Conservation (phyloP, 2,113 vertebrate genomes). For the Gasterosteus aculeatus region DNA sequence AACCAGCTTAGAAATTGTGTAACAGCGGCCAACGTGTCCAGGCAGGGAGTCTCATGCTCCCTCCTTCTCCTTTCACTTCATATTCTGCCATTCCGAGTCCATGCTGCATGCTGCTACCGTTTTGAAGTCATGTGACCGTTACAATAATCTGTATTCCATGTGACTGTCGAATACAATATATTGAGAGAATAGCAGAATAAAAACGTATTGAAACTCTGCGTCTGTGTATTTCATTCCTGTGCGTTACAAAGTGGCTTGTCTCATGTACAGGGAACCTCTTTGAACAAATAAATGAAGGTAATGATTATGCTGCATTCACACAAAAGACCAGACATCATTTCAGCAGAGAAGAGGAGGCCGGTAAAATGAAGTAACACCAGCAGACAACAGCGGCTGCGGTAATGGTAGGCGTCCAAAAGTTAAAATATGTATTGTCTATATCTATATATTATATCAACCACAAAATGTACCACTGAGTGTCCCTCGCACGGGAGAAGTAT, state of each 20-base stretch:
- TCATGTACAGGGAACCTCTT: background rate
- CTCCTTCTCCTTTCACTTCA: background rate
- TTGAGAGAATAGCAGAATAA: background rate
- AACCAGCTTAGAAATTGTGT: background rate
- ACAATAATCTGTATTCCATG: background rate
- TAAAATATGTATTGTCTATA: too few species aligned
- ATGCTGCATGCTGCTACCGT: background rate
- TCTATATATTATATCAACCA: too few species aligned
- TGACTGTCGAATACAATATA: background rate
- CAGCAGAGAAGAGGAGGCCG: too few species aligned
- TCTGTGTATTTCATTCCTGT: background rate
- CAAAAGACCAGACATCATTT: too few species aligned
- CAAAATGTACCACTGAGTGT: too few species aligned
- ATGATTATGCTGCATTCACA: too few species aligned
- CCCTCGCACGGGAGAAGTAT: too few species aligned
- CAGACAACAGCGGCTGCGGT: too few species aligned
- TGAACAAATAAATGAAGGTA: too few species aligned
- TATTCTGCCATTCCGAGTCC: background rate
- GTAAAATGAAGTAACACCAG: too few species aligned
- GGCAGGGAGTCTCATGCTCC: background rate
- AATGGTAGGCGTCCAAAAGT: too few species aligned
- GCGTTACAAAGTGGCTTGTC: background rate
- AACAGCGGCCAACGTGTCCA: constrained; percentile 8
- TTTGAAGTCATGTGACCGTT: background rate
- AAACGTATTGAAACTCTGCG: background rate